A percentile compares a stretch with the other conserved stretches of the same genome.
These are phyloP conservation scores for Drosophila funebris DNA, from an alignment of 1,140 invertebrate genomes.

Conservation along the genomic window DNA sequence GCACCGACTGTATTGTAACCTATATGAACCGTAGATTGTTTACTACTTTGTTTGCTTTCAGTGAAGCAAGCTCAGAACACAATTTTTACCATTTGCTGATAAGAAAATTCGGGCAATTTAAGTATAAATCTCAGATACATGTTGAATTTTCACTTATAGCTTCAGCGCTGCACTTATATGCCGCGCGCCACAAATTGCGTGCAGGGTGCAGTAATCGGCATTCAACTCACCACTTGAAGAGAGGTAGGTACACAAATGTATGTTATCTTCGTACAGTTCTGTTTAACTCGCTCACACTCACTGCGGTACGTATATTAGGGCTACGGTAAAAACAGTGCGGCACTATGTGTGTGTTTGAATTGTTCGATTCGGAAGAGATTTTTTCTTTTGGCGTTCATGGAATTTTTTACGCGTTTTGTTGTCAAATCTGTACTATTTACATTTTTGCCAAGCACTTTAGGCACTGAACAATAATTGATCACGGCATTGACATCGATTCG, in stretches of 20 bases:
- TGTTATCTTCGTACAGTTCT: slow-evolving; percentile 56
- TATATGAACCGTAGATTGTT: background rate
- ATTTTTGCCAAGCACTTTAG: slow-evolving; percentile 53
- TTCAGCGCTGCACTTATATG: slow-evolving; percentile 49
- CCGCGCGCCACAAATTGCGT: slow-evolving; percentile 51
- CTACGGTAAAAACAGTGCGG: slow-evolving; percentile 58
- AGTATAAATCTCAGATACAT: slow-evolving; percentile 20
- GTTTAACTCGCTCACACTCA: slow-evolving; percentile 51
- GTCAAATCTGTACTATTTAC: slow-evolving; percentile 38
- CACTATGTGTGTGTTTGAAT: slow-evolving; percentile 72
- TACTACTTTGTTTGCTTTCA: background rate
- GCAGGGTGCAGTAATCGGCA: slow-evolving; percentile 77
- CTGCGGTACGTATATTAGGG: slow-evolving; percentile 59
- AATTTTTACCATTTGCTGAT: slow-evolving; percentile 10
- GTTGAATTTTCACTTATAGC: slow-evolving; percentile 19
- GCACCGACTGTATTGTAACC: slow-evolving; percentile 57
- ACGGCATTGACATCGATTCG: slow-evolving; percentile 52
- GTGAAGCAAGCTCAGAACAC: background rate
- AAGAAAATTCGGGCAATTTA: background rate
- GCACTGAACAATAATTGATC: slow-evolving; percentile 58
- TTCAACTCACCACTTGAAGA: slow-evolving; percentile 79
- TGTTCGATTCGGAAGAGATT: slow-evolving; percentile 71
- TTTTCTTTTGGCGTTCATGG: slow-evolving; percentile 68
- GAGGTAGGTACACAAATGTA: slow-evolving; percentile 79
- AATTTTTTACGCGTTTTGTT: slow-evolving; percentile 49